Base-by-base conservation (phyloP, 2,888 invertebrate species). In the Dichetophora obliterata region DNA sequence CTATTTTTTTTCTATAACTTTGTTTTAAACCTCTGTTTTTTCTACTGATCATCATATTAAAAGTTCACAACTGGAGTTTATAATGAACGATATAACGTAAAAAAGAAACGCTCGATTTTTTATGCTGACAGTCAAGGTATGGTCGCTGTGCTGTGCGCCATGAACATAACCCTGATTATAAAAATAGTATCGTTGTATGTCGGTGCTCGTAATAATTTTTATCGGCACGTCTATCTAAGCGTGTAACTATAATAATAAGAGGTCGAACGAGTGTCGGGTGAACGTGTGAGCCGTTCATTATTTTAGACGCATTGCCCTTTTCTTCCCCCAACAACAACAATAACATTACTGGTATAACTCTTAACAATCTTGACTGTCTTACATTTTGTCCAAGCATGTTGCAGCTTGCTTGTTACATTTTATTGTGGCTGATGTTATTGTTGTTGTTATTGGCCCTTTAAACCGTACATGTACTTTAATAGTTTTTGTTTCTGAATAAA, bases 191-290 rank as follows among this genome's bases (percentile, higher is more conserved):
- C 31, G 3, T 14, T n/a, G 70, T 31, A 6, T 27, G 31, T 37
- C 22, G 61, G 37, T 72, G 48, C 61, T 61, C 61, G 48, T 48
- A 72, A 72, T 72, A 72, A 72, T 72, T 71, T 75, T 78, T 79
- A 79, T 79, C 78, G 75, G 76, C 77, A 68, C 78, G 75, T 75
- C 72, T 69, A 79, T 79, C 78, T 63, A 68, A 31, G 61, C 61
- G 77, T 77, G 77, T 75, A 50, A 27, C 71, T 72, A 37, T 69
- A 75, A 75, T 65, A 74, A 54, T 57, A 71, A 50, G 19, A 31
- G 22, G 69, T 37, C n/a, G 52, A 52, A 54, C 16, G 69, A 52
- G 69, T 31, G 52, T n/a, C 19, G 69, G 59, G 31, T 75, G 65
- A 54, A 75, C 37, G 75, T 75, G 68, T 63, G 68, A 69, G 73